Base-by-base conservation (phyloP, 2,888 invertebrate genomes). In the Agriotes lineatus region DNA sequence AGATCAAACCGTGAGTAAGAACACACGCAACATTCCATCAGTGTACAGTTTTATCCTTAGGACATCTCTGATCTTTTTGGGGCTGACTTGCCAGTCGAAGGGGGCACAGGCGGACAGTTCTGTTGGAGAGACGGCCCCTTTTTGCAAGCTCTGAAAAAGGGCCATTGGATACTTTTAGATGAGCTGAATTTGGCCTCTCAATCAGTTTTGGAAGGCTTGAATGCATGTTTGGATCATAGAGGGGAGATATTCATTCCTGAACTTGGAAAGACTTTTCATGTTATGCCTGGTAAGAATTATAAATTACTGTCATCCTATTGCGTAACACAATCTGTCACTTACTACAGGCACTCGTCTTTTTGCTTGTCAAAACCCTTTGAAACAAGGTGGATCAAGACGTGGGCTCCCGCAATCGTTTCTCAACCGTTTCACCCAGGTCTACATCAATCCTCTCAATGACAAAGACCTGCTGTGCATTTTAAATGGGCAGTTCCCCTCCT, bases 111-210 rank as follows among this genome's bases (percentile, higher is more conserved):
- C 12, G 97, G 97, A 0, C 90, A 93, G 75, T 99, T 99, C 86
- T 90, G 91, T 1, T 99, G 99, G 95, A 90, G 94, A 78, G 98
- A 99, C 85, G 99, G 99, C 0, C 98, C 98, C 0, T 90, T 99
- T 69, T 85, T 99, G 39, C 92, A 91, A 67, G 99, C 99, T 0
- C 86, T 99, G 18, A 96, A 96, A 85, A 89, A 92, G 56, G 95
- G 96, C 9, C 91, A 96, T 76, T 99, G 99, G 99, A 93, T 99
- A 75, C 87, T 99, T 16, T 86, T 99, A 20, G 99, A 99, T 83
- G 99, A 99, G 87, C 86, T 99, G 73, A 99, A 99, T 87, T 87
- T 99, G 72, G 99, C 99, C 0, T 97, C 99, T 0, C 99, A 99
- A 83, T 96, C 98, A 0, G 99, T 99, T 0, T 86, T 99, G 10